Base-by-base conservation (phyloP, 2,888 invertebrate genomes). In the Eubasilissa splendida region DNA sequence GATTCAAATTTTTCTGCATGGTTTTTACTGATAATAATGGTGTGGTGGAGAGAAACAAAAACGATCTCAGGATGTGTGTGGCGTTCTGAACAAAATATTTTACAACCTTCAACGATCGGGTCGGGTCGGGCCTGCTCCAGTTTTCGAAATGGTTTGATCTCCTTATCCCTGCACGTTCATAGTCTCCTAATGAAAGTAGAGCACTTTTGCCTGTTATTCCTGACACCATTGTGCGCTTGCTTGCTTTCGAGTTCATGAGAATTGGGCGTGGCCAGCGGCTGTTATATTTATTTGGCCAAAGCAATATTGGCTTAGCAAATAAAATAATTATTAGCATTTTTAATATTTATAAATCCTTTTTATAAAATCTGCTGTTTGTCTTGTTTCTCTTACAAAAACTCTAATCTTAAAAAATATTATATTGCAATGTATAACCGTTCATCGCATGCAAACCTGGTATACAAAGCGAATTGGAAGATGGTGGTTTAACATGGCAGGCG, bases 171-270 rank as follows among this genome's bases (percentile, higher is more conserved):
- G 14, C 14, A 12, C 71, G 54, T 58, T 82, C 71, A 82, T 84
- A 78, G 59, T 73, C 76, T 68, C 84, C 84, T 83, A 79, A 77
- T 81, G 74, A 84, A 83, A 84, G 76, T 84, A 74, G 84, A 83
- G 84, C 84, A 84, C 68, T 82, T 58, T 59, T 78, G 76, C 76
- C 65, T 54, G 33, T 58, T n/a, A 53, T 68, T 68, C 68, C 68
- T 42, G 42, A 42, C 42, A 42, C 42, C 42, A 42, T 42, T 42
- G 42, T 42, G 42, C 42, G 42, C 42, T 42, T 42, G 42, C 42
- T 42, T 42, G 42, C 42, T 42, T 5, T 7, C 7, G 42, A 42
- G 42, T 42, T 42, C 4, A 42, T 42, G 42, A 42, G 42, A 4
- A 42, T 42, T 42, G 42, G 42, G 42, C 42, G 42, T 4, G 42